phyloP scores from a whole-genome alignment of 1,140 invertebrate species.

The Cotesia chilonis region DNA sequence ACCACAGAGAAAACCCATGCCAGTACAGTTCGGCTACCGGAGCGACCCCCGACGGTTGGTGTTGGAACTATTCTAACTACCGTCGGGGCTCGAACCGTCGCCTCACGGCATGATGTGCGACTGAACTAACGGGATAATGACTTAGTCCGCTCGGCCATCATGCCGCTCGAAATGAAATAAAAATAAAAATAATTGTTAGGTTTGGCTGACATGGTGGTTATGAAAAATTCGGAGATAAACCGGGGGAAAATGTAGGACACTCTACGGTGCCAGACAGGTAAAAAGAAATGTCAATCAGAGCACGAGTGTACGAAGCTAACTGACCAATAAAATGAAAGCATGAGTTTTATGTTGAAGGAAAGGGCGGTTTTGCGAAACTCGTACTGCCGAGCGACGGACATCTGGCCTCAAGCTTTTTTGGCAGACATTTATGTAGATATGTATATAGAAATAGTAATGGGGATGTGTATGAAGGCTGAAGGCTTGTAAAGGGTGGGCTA shows the following conservation, averaged over 20 bases:
- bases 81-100: too few species aligned
- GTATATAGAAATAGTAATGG: too few species aligned
- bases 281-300: conserved; percentile 56
- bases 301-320: conserved; percentile 53
- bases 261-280: conserved; percentile 35
- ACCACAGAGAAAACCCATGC: too few species aligned
- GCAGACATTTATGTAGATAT: too few species aligned
- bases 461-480: too few species aligned
- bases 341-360: background rate
- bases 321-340: conserved; percentile 54
- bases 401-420: conserved; percentile 38
- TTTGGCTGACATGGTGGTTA: too few species aligned
- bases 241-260: conserved; percentile 22
- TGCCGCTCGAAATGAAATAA: background rate
- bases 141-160: too few species aligned
- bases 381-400: conserved; percentile 29
- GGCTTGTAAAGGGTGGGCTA: conserved; percentile 19
- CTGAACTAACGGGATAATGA: too few species aligned
- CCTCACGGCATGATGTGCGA: too few species aligned
- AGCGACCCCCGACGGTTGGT: too few species aligned
- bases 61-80: too few species aligned
- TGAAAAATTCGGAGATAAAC: background rate
- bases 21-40: too few species aligned
- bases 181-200: background rate
- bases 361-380: conserved; percentile 41